Base-by-base conservation (phyloP, 2,797 vertebrate species). In the Salmo trutta region DNA sequence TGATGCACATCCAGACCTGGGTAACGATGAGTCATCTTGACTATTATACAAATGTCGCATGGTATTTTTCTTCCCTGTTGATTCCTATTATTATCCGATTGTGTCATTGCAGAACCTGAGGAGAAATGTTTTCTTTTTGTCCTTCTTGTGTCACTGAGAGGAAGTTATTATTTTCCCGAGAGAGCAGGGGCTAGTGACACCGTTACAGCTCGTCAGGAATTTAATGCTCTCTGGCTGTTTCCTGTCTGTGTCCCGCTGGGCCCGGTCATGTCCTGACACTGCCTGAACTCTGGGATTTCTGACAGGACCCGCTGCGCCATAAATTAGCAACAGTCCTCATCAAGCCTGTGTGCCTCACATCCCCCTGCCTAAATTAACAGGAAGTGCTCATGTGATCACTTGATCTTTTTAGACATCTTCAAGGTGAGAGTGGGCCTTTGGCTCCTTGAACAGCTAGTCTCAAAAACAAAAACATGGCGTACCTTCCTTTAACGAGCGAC, bases 221-320 rank as follows among this genome's bases (percentile, higher is more conserved):
- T 84, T 81, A 83, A 76, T 79, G 81, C 62, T 31, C 33, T 54
- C 74, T 75, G 70, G 47, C 75, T 75, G 77, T 77, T 79, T 82
- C 72, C 87, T 86, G 87, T 87, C 85, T 6, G 53, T 71, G 16
- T 72, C 87, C 87, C 27, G 79, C 84, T 86, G 85, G 68, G 82
- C 67, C 54, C 29, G 79, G 73, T 51, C 80, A 36, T 83, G 75
- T 78, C 80, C 73, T 15, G 67, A 59, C 24, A 75, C 74, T 64
- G 21, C 21, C 59, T 66, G 51, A 59, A 74, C 80, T 69, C 79
- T 64, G 53, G 33, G 71, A 68, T 81, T 75, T 77, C 73, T 85
- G 86, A 84, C 84, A 83, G 83, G 81, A 66, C 85, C 88, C 77
- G 79, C 88, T 83, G 82, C 33, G 84, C 80, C 78, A 75, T 76